Evolutionary conservation across 2,113 vertebrate genomes (phyloP).

Genomic region (Dromaius novaehollandiae): DNA sequence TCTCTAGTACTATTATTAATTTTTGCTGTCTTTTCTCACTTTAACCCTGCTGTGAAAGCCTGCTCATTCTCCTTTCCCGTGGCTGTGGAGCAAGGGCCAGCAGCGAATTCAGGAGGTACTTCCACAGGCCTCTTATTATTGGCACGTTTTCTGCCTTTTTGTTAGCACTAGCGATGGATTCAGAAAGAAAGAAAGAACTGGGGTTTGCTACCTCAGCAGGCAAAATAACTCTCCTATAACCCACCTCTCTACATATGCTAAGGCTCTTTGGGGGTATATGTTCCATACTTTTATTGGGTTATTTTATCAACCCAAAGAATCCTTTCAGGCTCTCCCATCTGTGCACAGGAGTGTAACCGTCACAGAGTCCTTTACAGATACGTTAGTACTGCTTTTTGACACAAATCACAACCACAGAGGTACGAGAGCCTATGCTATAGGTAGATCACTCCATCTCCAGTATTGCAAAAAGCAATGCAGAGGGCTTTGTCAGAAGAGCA

Average conservation of each 20-base stretch:
- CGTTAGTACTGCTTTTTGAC: not conserved
- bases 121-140: not conserved
- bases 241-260: not conserved
- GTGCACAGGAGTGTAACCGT: not conserved
- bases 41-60: not conserved
- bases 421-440: not conserved
- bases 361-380: not conserved
- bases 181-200: not conserved
- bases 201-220: not conserved
- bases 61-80: not conserved
- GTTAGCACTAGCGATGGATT: not conserved
- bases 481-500: not conserved
- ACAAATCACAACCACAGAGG: not conserved
- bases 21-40: not conserved
- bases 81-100: not conserved
- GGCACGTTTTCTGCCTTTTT: not conserved
- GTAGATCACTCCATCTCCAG: not conserved
- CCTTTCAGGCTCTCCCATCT: rapidly evolving
- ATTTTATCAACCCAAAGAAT: not conserved
- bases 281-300: not conserved
- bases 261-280: not conserved
- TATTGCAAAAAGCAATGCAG: not conserved
- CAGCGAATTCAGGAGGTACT: not conserved
- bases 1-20: not conserved
- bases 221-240: not conserved